Evolutionary conservation across 2,797 vertebrate genomes (phyloP).

Genomic region (Pagetopsis macropterus): DNA sequence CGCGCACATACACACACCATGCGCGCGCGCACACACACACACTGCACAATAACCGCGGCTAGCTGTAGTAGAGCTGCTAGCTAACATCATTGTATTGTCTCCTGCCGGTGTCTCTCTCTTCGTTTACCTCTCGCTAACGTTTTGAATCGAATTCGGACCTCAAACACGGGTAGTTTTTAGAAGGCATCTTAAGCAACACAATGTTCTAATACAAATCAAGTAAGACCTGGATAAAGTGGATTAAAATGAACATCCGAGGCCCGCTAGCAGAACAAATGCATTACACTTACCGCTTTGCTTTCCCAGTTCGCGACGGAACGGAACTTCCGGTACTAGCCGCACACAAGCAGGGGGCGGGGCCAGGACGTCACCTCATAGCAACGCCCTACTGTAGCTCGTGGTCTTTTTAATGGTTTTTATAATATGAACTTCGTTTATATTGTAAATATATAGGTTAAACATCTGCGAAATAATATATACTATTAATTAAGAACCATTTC

Average conservation of each 20-base stretch:
- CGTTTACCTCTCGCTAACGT: not conserved
- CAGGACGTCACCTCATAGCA: constrained; percentile 45
- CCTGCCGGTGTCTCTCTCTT: constrained; percentile 48
- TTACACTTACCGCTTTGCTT: constrained; percentile 84
- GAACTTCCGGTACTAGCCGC: constrained; percentile 82
- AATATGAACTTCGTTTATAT: too few species aligned
- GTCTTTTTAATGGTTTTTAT: too few species aligned
- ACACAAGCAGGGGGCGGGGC: constrained; percentile 67
- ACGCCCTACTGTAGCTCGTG: constrained; percentile 25
- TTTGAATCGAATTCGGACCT: not conserved
- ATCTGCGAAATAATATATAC: too few species aligned
- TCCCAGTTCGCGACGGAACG: constrained; percentile 81
- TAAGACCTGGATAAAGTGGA: constrained; percentile 23
- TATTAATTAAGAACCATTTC: too few species aligned
- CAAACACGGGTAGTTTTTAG: not conserved
- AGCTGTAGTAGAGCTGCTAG: constrained; percentile 45
- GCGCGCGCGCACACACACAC: not conserved
- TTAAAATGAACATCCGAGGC: constrained; percentile 53
- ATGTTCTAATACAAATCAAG: accelerated
- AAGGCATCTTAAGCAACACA: not conserved
- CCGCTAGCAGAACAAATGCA: constrained; percentile 57
- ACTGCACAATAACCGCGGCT: constrained; percentile 52
- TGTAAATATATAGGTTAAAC: too few species aligned
- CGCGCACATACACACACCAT: not conserved
- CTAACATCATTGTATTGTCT: constrained; percentile 70